Base-by-base conservation (phyloP, 2,888 invertebrate species). In the Pyrocoelia pectoralis region DNA sequence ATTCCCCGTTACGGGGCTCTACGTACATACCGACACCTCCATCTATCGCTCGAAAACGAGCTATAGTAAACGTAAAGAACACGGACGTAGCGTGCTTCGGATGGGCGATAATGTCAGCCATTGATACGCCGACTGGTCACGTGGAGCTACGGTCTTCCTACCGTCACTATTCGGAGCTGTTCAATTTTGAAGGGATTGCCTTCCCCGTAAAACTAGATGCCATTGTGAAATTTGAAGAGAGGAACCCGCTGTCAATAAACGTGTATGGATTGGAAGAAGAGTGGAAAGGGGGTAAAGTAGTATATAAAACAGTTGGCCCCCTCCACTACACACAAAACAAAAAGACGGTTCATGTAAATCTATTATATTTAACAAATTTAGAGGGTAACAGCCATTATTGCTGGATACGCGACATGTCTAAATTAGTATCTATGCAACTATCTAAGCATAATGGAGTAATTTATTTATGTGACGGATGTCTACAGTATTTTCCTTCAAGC, bases 51-150 rank as follows among this genome's bases (percentile, higher is more conserved):
- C 1, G 10, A 2, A 53, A 46, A 33, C 41, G 54, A 29, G 60
- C 60, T 1, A 12, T 14, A 8, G 19, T 68, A 10, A 70, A 70
- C 55, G 59, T 71, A 0, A 15, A 68, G 41, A 71, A 70, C 61
- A 10, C 59, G 8, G 71, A 70, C 56, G 13, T 61, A 24, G 38
- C 46, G 8, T 71, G 70, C 55, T 72, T 72, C 52, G 55, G 43
- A 8, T 70, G 68, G 69, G 43, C 66, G n/a, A 43, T 70, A 15
- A 28, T 66, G 4, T 54, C 66, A 10, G 68, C 68, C 15, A 13
- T 71, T 17, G 56, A 50, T 48, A 62, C 63, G 0, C 53, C 58
- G 6, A 43, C 18, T n/a, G 17, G 5, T 6, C 5, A 56, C 28
- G 1, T 24, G 12, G 14, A 62, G 12, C 38, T 59, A 46, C 14